Base-by-base conservation (phyloP, 2,797 vertebrate genomes). In the Agapornis canus region DNA sequence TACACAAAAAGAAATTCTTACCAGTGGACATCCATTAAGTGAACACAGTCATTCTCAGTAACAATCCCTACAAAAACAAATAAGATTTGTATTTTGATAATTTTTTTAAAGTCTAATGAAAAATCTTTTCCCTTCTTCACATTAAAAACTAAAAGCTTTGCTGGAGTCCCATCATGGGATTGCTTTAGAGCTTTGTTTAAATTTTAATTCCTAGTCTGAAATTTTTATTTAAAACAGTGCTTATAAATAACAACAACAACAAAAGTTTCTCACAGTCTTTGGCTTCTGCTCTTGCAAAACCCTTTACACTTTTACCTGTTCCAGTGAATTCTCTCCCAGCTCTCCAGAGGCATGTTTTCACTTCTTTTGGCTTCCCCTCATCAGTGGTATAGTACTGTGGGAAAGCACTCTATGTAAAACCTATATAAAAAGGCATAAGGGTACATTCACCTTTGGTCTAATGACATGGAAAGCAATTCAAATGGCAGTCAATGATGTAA, bases 81-180 rank as follows among this genome's bases (percentile, higher is more conserved):
- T 96, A 97, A 89, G 93, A 94, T 96, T 97, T 97, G 97, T 95
- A 97, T 98, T 97, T 97, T 97, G 83, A 98, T 97, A 97, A 97
- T 96, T 98, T 96, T 98, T 98, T 98, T 97, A 98, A 98, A 98
- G 90, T 97, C 97, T 98, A 97, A 98, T 98, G 97, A 97, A 94
- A 97, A 98, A 97, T 97, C 82, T 83, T 97, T 97, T 96, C 96
- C 72, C 73, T 96, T 97, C 90, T 95, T 96, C 84, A 59, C 97
- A 98, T 98, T 97, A 98, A 98, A 98, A 98, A 98, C 92, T 97
- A 98, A 98, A 98, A 83, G 89, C 96, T 77, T 54, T 91, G 85
- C 76, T 82, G 37, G 78, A 96, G 93, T 97, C 96, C 97, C 97
- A 97, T 97, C 97, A 97, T 95, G 97, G 97, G 97, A 97, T 96